These are phyloP conservation scores for Cacatua alba DNA, from an alignment of 2,113 vertebrate genomes.

Conservation along the genomic window DNA sequence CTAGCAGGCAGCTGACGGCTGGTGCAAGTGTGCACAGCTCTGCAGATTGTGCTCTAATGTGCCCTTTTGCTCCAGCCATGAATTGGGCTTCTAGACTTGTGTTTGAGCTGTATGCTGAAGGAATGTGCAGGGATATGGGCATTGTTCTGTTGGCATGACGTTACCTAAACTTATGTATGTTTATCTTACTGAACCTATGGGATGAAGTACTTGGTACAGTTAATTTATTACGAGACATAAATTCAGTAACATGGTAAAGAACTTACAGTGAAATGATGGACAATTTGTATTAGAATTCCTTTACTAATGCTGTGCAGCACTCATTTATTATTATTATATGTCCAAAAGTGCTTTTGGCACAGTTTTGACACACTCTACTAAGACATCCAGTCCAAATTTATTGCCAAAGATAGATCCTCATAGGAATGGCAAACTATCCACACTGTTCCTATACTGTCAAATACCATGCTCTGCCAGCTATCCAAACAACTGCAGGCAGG, in stretches of 20 bases:
- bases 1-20: accelerated
- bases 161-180: neutral
- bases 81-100: neutral
- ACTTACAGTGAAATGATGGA: conserved; percentile 53
- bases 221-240: conserved; percentile 61
- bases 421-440: conserved; percentile 41
- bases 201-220: conserved; percentile 30
- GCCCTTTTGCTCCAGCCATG: neutral
- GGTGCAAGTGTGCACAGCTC: neutral
- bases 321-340: conserved; percentile 65
- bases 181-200: conserved; percentile 34
- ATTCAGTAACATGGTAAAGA: conserved; percentile 49
- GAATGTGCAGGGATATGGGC: neutral
- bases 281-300: conserved; percentile 58
- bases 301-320: conserved; percentile 23
- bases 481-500: conserved; percentile 54
- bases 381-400: conserved; percentile 62
- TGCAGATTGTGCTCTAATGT: accelerated
- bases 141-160: conserved; percentile 24
- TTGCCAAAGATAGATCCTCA: conserved; percentile 46
- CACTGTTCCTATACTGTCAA: conserved; percentile 27
- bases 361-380: conserved; percentile 44
- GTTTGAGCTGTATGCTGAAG: neutral
- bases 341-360: conserved; percentile 66
- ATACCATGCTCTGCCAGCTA: conserved; percentile 33